These are phyloP conservation scores for Silurus aristotelis DNA, from an alignment of 2,797 vertebrate genomes.

Conservation along the genomic window DNA sequence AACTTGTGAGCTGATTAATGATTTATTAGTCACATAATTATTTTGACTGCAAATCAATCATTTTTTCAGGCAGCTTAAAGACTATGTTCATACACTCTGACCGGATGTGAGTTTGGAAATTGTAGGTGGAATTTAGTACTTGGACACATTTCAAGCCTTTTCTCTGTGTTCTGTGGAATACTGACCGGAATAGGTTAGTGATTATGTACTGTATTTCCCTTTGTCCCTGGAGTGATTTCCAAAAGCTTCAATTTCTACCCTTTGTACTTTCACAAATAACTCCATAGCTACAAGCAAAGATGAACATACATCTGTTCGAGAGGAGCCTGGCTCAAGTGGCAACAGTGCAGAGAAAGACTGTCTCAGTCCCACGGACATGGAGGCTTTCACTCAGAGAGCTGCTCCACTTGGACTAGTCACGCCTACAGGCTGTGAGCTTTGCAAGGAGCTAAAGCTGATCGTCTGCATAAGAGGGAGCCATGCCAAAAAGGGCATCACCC, in stretches of 20 bases:
- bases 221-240: conserved; percentile 44
- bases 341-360: conserved; percentile 35
- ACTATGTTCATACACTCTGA: not conserved
- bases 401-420: conserved; percentile 21
- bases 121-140: not conserved
- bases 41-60: not conserved
- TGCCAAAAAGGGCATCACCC: conserved; percentile 51
- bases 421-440: conserved; percentile 47
- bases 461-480: conserved; percentile 35
- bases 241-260: conserved; percentile 37
- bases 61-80: not conserved
- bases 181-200: conserved; percentile 28
- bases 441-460: conserved; percentile 46
- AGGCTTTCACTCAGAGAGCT: conserved; percentile 38
- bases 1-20: not conserved
- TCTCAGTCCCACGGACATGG: conserved; percentile 35
- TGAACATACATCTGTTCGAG: conserved; percentile 35
- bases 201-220: conserved; percentile 39
- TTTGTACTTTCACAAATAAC: conserved; percentile 17
- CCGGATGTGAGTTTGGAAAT: not conserved
- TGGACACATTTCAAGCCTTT: conserved; percentile 32
- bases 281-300: conserved; percentile 41
- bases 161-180: conserved; percentile 40
- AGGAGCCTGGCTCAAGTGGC: conserved; percentile 19
- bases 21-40: not conserved